Conservation (phyloP, 2,888 invertebrate species). For the Philhelius pedissequus region DNA sequence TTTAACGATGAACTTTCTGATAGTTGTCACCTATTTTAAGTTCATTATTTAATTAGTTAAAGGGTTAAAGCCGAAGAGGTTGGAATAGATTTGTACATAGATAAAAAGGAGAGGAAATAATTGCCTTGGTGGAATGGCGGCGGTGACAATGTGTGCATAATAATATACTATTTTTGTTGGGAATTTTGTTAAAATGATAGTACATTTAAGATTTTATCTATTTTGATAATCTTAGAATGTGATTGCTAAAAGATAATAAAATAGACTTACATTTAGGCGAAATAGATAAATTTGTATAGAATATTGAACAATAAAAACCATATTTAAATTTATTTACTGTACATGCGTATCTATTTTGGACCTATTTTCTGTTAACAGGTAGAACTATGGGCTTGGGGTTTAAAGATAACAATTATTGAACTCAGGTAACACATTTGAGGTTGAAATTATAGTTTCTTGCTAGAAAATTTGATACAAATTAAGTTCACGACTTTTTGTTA, state of each 20-base stretch:
- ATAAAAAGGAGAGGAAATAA: background rate
- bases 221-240: background rate
- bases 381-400: too few relatives aligned
- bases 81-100: background rate
- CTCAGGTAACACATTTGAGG: too few relatives aligned
- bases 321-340: background rate
- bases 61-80: conserved; percentile 10
- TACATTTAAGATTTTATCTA: background rate
- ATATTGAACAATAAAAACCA: background rate
- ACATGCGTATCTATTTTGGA: too few relatives aligned
- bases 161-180: background rate
- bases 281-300: background rate
- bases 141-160: background rate
- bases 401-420: too few relatives aligned
- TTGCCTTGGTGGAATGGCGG: background rate
- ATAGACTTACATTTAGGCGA: background rate
- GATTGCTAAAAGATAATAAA: background rate
- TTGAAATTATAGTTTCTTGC: too few relatives aligned
- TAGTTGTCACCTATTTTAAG: conserved; percentile 64
- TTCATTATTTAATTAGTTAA: conserved; percentile 62
- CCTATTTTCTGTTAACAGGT: too few relatives aligned
- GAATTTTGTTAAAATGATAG: background rate
- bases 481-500: too few relatives aligned
- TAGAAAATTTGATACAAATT: too few relatives aligned
- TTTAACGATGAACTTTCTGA: conserved; percentile 58